These are phyloP conservation scores for Bhutanitis thaidina DNA, from an alignment of 2,888 invertebrate genomes.

Conservation along the genomic window DNA sequence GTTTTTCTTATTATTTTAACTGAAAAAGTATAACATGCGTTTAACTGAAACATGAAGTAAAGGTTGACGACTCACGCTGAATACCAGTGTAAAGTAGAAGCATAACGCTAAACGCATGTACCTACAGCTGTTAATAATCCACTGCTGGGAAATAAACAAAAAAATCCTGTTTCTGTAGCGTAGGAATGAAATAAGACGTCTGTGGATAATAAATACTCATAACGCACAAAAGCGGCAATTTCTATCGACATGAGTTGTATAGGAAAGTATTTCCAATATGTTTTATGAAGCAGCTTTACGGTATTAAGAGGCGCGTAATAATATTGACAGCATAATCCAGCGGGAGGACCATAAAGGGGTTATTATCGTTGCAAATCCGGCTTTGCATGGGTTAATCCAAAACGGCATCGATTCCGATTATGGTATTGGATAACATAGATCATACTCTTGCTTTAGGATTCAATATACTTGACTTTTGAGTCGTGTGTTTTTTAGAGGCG, in stretches of 20 bases:
- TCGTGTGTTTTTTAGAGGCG: too few relatives aligned
- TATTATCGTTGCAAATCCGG: slow-evolving; percentile 68
- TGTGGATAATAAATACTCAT: slow-evolving; percentile 27
- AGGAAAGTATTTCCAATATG: slow-evolving; percentile 68
- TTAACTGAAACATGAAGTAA: too few relatives aligned
- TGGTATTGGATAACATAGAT: not conserved
- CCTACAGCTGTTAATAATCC: too few relatives aligned
- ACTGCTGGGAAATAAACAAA: too few relatives aligned
- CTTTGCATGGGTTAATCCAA: slow-evolving; percentile 56
- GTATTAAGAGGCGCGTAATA: slow-evolving; percentile 76
- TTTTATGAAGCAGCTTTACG: slow-evolving; percentile 73
- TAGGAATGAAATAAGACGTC: slow-evolving; percentile 9
- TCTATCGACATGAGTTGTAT: slow-evolving; percentile 45
- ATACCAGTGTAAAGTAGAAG: too few relatives aligned
- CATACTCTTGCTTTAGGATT: not conserved
- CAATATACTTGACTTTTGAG: not conserved
- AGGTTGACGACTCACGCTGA: too few relatives aligned
- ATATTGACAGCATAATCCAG: slow-evolving; percentile 74
- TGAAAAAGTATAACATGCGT: too few relatives aligned
- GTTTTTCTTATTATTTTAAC: too few relatives aligned
- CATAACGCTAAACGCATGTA: too few relatives aligned
- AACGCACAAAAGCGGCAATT: slow-evolving; percentile 34
- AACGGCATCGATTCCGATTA: slow-evolving; percentile 22
- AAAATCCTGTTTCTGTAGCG: not conserved
- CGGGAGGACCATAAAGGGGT: slow-evolving; percentile 57